Conservation (phyloP, 2,888 invertebrate species). For the Villa cingulata region DNA sequence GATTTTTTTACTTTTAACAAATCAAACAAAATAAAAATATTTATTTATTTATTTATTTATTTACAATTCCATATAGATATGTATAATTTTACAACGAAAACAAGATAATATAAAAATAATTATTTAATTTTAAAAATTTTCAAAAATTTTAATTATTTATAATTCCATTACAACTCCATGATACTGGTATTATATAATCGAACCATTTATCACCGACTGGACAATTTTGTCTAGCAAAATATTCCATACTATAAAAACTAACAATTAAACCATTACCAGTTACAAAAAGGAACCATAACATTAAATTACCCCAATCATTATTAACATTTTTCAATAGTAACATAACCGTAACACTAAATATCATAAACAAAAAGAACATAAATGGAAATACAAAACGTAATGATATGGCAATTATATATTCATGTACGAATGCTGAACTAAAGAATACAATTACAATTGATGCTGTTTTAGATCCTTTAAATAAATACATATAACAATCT, state of each 20-base stretch:
- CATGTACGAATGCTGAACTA: constrained; percentile 77
- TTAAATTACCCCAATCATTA: constrained; percentile 54
- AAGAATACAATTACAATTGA: constrained; percentile 56
- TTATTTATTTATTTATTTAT: too few species aligned
- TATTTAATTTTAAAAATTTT: too few species aligned
- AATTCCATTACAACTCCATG: constrained; percentile 35
- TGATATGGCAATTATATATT: constrained; percentile 64
- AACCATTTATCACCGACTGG: constrained; percentile 22
- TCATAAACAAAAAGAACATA: constrained; percentile 62
- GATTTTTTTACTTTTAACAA: too few species aligned
- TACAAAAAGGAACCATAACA: constrained; percentile 69
- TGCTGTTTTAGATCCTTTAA: constrained; percentile 35
- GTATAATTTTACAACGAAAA: too few species aligned
- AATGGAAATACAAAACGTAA: constrained; percentile 83
- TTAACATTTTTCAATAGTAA: constrained; percentile 39
- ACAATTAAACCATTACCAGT: constrained; percentile 53
- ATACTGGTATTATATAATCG: constrained; percentile 39
- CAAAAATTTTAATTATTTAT: too few species aligned
- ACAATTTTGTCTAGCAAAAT: constrained; percentile 29
- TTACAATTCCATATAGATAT: too few species aligned
- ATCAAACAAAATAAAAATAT: too few species aligned
- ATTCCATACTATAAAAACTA: constrained; percentile 71
- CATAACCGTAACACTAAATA: constrained; percentile 46
- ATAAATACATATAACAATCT: constrained; percentile 43
- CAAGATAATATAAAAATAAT: too few species aligned